A percentile compares a stretch with the other conserved stretches of the same genome.
phyloP scores from a whole-genome alignment of 2,797 vertebrate genomes.

The Carduelis carduelis region DNA sequence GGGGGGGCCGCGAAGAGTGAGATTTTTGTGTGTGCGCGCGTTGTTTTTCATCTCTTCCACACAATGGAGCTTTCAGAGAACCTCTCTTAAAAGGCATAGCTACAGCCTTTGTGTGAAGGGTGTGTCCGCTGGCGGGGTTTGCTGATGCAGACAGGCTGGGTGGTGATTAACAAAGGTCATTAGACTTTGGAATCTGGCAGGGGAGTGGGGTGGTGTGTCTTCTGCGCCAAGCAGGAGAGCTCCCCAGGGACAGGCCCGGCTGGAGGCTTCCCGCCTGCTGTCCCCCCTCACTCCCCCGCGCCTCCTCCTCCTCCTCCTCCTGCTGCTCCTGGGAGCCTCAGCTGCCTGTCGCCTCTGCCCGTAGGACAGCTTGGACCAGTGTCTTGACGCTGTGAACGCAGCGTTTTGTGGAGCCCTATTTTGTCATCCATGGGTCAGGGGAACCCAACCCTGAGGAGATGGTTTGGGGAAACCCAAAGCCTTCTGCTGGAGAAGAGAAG shows the following conservation, averaged over 20 bases:
- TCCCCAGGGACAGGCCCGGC: constrained; percentile 81
- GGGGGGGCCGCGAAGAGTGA: constrained; percentile 18
- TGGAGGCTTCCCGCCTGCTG: constrained; percentile 54
- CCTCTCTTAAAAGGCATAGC: constrained; percentile 91
- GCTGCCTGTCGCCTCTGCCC: background rate
- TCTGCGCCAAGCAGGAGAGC: constrained; percentile 79
- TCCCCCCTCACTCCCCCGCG: background rate
- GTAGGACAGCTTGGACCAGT: constrained; percentile 61
- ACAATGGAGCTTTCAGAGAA: constrained; percentile 89
- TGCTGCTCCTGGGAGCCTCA: background rate
- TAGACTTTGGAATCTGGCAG: constrained; percentile 99
- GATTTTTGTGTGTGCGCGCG: constrained; percentile 39
- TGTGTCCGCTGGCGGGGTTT: constrained; percentile 91
- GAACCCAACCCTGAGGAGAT: constrained; percentile 59
- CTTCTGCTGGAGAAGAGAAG: constrained; percentile 44
- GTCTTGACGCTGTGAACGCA: constrained; percentile 13
- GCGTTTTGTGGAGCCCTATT: constrained; percentile 18
- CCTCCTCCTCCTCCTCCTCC: background rate
- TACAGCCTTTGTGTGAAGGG: constrained; percentile 91
- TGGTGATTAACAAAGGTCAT: constrained; percentile 99
- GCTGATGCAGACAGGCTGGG: constrained; percentile 91
- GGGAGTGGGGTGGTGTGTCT: constrained; percentile 88
- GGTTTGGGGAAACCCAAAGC: background rate
- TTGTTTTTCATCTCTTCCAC: constrained; percentile 71
- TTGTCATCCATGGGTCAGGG: constrained; percentile 61